Base-by-base conservation (phyloP, 2,888 invertebrate genomes). In the Gymnosoma rotundatum region DNA sequence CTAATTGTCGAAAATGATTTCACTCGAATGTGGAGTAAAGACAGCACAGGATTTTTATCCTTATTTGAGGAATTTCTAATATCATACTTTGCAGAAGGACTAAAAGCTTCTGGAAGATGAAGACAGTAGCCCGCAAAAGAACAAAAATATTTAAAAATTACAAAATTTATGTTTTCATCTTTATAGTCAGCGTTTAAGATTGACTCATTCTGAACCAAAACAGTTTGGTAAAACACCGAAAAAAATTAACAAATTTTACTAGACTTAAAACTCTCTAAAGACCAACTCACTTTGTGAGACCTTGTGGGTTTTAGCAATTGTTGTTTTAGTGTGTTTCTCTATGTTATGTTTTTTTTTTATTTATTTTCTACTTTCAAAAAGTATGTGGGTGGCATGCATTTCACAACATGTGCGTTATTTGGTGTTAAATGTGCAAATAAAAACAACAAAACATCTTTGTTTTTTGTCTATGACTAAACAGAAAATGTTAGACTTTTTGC, bases 361-460 rank as follows among this genome's bases (percentile, higher is more conserved):
- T n/a, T 25, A 2, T 60, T 60, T 38, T 72, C 60, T 14, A 18
- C 75, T 75, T 75, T 66, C 58, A 58, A 58, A 50, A 63, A 52
- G 14, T 18, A 58, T 38, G 75, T 75, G 75, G 75, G 66, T 75
- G 75, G 75, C 21, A 50, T 18, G 25, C 14, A 66, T 58, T 61
- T 73, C 10, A 50, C 61, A 75, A 66, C 75, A 67, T 75, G 75
- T 75, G 75, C 54, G 69, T 52, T 78, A 61, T 78, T 69, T 69
- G 54, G 52, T 69, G 78, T 67, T 36, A 78, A 60, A 54, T 69
- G 60, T 69, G 54, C 45, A 64, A 61, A 45, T 32, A 42, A 32
- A 50, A 73, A 60, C 25, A 21, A 67, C n/a, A 52, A 36, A 32
- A 32, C 32, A 8, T 32, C 32, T 6, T 32, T 32, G 32, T 48